phyloP scores from a whole-genome alignment of 2,888 invertebrate genomes.

The Mactromeris polynyma region DNA sequence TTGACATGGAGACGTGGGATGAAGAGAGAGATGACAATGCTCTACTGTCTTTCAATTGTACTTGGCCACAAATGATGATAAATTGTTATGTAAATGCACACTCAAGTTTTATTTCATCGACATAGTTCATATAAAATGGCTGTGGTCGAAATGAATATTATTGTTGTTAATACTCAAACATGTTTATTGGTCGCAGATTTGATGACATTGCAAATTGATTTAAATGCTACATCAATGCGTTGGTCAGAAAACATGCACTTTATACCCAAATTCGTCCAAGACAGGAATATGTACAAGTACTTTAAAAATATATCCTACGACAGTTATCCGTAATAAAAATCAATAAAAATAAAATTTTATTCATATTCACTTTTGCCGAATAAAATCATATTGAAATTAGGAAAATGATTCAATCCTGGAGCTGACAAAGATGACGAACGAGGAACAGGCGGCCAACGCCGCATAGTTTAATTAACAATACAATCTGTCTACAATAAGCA shows the following conservation, averaged over 20 bases:
- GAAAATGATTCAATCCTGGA: no score
- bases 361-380: no score
- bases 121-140: not conserved
- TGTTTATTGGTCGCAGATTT: not conserved
- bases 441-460: not conserved
- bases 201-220: not conserved
- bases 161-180: not conserved
- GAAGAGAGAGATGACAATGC: slow-evolving; percentile 1
- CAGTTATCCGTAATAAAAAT: no score
- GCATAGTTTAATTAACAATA: not conserved
- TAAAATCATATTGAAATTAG: no score
- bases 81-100: slow-evolving; percentile 45
- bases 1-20: slow-evolving; percentile 22
- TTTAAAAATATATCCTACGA: no score
- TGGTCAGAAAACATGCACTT: no score
- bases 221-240: no score
- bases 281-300: no score
- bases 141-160: not conserved
- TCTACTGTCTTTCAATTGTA: slow-evolving; percentile 27
- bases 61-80: slow-evolving; percentile 32
- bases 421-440: not conserved
- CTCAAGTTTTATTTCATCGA: not conserved
- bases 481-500: not conserved
- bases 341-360: no score
- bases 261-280: no score